Conservation (phyloP, 2,888 invertebrate genomes). For the Sphecodes monilicornis region DNA sequence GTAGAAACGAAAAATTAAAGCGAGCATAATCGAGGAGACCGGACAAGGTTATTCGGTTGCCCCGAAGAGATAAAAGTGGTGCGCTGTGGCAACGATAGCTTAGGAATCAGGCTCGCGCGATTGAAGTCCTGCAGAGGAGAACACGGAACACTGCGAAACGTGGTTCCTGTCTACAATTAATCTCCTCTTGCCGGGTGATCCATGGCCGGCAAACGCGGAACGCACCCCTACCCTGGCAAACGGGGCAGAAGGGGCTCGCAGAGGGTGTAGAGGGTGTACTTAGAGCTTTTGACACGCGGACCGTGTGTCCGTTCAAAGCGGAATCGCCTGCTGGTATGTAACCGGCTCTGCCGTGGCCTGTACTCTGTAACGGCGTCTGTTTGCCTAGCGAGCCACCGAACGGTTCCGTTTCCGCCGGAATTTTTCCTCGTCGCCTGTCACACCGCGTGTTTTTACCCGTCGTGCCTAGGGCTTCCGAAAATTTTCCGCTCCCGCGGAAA, state of each 20-base stretch:
- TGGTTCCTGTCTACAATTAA: slow-evolving; percentile 32
- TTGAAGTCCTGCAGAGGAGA: neutral
- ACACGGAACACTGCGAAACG: slow-evolving; percentile 14
- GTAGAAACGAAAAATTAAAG: neutral
- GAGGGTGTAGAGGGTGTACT: neutral
- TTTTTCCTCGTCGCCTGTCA: neutral
- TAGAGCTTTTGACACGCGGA: slow-evolving; percentile 18
- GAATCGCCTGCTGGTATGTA: slow-evolving; percentile 11
- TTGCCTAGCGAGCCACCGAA: neutral
- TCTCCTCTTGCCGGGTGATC: slow-evolving; percentile 13
- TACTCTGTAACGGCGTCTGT: slow-evolving; percentile 5
- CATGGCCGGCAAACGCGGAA: slow-evolving; percentile 16
- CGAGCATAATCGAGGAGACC: neutral
- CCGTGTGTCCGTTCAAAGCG: slow-evolving; percentile 36
- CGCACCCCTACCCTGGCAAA: neutral
- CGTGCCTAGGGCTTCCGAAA: neutral
- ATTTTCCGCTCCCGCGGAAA: neutral
- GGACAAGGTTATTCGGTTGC: no score
- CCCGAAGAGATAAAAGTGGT: neutral
- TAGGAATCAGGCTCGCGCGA: neutral
- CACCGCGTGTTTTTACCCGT: neutral
- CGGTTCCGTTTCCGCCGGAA: neutral
- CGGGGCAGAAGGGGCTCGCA: neutral
- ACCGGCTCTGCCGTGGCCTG: neutral
- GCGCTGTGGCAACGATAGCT: neutral